These are phyloP conservation scores for Harpalus rufipes DNA, from an alignment of 2,888 invertebrate species.

Conservation along the genomic window DNA sequence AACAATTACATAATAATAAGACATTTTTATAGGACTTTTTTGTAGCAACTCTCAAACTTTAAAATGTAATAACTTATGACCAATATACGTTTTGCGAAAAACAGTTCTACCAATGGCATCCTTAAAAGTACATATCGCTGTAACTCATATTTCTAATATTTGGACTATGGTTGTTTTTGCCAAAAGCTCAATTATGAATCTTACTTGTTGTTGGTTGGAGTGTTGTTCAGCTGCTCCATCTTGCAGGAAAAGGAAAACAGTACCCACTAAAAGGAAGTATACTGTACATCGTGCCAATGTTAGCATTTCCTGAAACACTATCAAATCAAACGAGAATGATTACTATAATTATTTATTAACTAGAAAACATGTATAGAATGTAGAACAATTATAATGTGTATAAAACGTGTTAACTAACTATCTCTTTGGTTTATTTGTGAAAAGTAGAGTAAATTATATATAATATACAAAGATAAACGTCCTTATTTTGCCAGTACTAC, in stretches of 20 bases:
- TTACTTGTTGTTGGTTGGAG: neutral
- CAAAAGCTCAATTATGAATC: no score
- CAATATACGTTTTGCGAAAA: no score
- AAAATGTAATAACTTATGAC: no score
- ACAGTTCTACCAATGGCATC: no score
- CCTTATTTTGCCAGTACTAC: neutral
- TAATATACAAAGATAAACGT: neutral
- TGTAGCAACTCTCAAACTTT: no score
- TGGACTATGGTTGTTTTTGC: no score
- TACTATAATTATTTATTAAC: conserved; percentile 19
- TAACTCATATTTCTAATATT: no score
- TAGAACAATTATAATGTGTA: conserved; percentile 6
- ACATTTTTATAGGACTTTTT: no score
- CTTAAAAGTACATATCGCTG: no score
- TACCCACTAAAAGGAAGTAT: conserved; percentile 40
- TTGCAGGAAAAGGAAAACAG: conserved; percentile 28
- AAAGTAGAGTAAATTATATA: neutral
- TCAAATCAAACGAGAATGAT: conserved; percentile 19
- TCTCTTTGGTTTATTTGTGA: neutral
- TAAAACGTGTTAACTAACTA: neutral
- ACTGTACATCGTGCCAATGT: conserved; percentile 58
- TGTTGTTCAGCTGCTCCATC: neutral
- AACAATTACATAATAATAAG: no score
- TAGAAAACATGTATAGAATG: neutral
- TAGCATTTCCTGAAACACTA: conserved; percentile 61